Conservation (phyloP, 2,888 invertebrate species). For the Galerucella pusilla region DNA sequence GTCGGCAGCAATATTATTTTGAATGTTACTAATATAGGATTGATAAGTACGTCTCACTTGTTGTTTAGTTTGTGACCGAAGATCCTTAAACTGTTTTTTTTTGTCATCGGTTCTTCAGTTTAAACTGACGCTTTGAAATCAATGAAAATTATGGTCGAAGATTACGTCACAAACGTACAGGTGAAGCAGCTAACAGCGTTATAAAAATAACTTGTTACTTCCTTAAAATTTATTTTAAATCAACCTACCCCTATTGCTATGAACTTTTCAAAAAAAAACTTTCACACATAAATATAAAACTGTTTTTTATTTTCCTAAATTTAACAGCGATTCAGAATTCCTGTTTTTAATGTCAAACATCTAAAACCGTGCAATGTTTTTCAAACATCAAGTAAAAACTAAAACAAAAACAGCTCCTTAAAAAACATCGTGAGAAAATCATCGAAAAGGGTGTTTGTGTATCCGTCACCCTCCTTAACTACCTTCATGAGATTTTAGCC, state of each 20-base stretch:
- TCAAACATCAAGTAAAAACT: slow-evolving; percentile 45
- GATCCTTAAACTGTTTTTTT: no score
- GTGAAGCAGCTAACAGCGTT: no score
- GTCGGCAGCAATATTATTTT: no score
- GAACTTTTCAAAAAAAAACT: neutral
- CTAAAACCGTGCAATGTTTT: slow-evolving; percentile 50
- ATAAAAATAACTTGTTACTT: no score
- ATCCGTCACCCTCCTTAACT: slow-evolving; percentile 17
- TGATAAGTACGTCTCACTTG: no score
- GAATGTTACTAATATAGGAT: no score
- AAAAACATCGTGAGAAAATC: slow-evolving; percentile 44
- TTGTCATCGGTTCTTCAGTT: no score
- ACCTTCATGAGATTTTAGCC: neutral
- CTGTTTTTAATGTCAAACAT: slow-evolving; percentile 52
- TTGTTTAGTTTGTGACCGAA: no score
- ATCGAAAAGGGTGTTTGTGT: slow-evolving; percentile 9
- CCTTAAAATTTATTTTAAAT: neutral
- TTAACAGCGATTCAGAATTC: slow-evolving; percentile 50
- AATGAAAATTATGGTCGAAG: no score
- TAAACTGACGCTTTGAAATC: no score
- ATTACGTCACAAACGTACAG: no score
- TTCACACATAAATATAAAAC: slow-evolving; percentile 47
- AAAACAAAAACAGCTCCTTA: slow-evolving; percentile 44
- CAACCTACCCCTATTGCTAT: neutral
- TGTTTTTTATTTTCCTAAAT: slow-evolving; percentile 37